Conservation (phyloP, 2,888 invertebrate species). For the Argyra leucocephala region DNA sequence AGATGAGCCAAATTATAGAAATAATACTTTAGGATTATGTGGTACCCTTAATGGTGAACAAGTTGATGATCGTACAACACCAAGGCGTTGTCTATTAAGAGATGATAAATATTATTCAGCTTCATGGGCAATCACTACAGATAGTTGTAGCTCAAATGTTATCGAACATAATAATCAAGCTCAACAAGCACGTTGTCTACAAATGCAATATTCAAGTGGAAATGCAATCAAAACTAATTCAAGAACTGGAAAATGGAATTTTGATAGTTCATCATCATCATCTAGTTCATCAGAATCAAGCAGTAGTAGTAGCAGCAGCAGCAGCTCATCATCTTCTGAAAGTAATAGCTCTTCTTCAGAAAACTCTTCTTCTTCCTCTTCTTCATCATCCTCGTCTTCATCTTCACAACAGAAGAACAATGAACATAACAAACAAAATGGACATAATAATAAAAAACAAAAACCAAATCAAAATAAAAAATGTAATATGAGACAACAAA, state of each 20-base stretch:
- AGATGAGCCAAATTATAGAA: slow-evolving; percentile 44
- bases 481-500: slow-evolving; percentile 40
- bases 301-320: neutral
- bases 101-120: slow-evolving; percentile 49
- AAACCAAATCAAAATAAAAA: neutral
- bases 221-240: slow-evolving; percentile 44
- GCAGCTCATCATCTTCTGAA: slow-evolving; percentile 12
- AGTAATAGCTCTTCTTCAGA: slow-evolving; percentile 23
- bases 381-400: too few relatives aligned
- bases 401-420: neutral
- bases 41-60: slow-evolving; percentile 53
- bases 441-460: slow-evolving; percentile 10
- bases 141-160: slow-evolving; percentile 43
- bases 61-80: slow-evolving; percentile 52
- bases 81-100: slow-evolving; percentile 48
- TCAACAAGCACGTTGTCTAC: slow-evolving; percentile 42
- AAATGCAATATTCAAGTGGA: slow-evolving; percentile 32
- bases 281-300: neutral
- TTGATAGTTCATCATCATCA: neutral
- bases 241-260: slow-evolving; percentile 20
- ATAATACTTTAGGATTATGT: slow-evolving; percentile 54
- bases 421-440: neutral
- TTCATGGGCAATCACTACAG: slow-evolving; percentile 48
- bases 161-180: slow-evolving; percentile 42
- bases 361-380: too few relatives aligned